phyloP scores from a whole-genome alignment of 2,113 vertebrate genomes.

The Grallaria varia region DNA sequence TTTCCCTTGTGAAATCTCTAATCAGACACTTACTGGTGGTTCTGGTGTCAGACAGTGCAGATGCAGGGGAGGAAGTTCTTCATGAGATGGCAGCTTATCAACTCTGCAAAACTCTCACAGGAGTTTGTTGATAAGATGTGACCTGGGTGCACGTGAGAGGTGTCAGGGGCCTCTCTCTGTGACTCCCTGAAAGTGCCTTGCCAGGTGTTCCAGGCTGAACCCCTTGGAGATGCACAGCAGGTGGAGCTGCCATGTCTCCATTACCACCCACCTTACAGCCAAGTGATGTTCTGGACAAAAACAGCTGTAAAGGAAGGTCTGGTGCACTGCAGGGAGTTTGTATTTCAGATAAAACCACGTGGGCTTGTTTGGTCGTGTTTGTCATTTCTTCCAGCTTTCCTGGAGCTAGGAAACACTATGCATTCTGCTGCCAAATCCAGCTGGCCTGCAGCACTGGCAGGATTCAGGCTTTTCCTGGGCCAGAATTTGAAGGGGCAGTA shows the following conservation, averaged over 20 bases:
- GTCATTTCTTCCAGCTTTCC: neutral
- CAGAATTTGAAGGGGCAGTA: neutral
- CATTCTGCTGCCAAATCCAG: neutral
- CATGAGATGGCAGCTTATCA: neutral
- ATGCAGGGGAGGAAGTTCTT: neutral
- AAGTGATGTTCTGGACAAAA: neutral
- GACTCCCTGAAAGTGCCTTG: rapidly evolving
- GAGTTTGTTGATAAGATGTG: neutral
- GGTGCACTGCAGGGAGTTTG: neutral
- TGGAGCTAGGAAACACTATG: slow-evolving; percentile 6
- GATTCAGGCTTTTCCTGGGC: neutral
- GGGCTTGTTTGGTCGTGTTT: neutral
- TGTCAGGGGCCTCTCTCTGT: neutral
- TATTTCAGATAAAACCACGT: neutral
- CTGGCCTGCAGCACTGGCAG: neutral
- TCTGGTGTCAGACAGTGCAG: neutral
- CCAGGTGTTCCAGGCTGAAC: neutral
- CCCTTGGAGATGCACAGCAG: neutral
- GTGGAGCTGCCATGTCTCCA: neutral
- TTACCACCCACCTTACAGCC: neutral
- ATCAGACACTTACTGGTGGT: neutral
- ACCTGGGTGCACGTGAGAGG: neutral
- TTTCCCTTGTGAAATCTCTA: neutral
- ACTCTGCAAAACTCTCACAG: neutral
- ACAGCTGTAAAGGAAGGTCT: neutral